Conservation (phyloP, 1,140 invertebrate species). For the Phthorimaea operculella region DNA sequence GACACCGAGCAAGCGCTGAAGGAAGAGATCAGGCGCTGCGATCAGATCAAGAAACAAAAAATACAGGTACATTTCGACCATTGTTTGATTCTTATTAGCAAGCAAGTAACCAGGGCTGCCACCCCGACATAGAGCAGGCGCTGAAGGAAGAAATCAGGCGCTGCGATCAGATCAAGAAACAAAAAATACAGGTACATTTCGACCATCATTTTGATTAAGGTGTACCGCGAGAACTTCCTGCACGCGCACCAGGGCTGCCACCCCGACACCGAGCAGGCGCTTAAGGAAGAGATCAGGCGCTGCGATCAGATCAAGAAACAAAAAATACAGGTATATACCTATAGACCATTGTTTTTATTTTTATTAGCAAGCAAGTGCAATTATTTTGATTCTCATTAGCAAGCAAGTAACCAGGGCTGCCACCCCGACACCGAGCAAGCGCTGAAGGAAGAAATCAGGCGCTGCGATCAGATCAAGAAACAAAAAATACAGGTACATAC, state of each 20-base stretch:
- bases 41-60: too few species aligned
- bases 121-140: constrained; percentile 44
- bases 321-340: constrained; percentile 43
- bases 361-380: too few species aligned
- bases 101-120: too few species aligned
- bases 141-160: constrained; percentile 56
- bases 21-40: constrained; percentile 54
- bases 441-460: constrained; percentile 51
- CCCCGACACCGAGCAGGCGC: constrained; percentile 43
- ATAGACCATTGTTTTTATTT: too few species aligned
- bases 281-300: constrained; percentile 53
- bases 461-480: constrained; percentile 52
- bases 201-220: too few species aligned
- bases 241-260: constrained; percentile 52
- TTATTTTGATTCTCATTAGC: too few species aligned
- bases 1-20: constrained; percentile 48
- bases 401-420: too few species aligned
- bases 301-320: constrained; percentile 55
- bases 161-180: too few species aligned
- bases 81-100: too few species aligned
- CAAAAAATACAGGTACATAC: constrained; percentile 49
- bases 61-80: too few species aligned
- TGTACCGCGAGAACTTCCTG: constrained; percentile 53
- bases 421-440: constrained; percentile 45
- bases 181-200: constrained; percentile 58